These are phyloP conservation scores for Donacobius atricapilla DNA, from an alignment of 2,113 vertebrate genomes.

Conservation along the genomic window DNA sequence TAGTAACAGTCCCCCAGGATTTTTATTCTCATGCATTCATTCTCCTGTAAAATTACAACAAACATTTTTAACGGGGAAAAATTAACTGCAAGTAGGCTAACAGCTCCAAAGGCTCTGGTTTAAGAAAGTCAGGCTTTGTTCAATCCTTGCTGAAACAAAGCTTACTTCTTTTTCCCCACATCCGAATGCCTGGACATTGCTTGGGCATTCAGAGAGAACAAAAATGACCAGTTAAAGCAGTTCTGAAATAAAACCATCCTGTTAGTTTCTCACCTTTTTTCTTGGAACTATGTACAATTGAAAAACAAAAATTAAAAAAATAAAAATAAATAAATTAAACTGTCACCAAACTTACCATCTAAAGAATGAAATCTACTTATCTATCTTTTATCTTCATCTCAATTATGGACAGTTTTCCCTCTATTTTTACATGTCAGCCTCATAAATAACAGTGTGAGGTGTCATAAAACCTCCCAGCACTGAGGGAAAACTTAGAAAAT, in stretches of 20 bases:
- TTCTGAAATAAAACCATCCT: background rate
- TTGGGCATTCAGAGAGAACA: background rate
- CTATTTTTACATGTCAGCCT: background rate
- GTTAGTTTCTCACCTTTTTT: background rate
- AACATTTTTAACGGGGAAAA: background rate
- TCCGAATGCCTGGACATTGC: background rate
- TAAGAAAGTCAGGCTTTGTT: background rate
- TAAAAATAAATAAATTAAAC: background rate
- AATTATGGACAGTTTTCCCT: background rate
- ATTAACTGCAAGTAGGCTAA: background rate
- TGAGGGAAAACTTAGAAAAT: background rate
- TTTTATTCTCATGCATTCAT: slow-evolving; percentile 99
- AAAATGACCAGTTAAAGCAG: background rate
- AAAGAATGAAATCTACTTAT: background rate
- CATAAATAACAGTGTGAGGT: background rate
- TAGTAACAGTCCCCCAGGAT: slow-evolving; percentile 99
- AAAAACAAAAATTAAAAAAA: no score
- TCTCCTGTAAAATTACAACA: slow-evolving; percentile 78
- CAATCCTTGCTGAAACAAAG: background rate
- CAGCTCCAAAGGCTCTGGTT: background rate
- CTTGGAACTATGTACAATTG: background rate
- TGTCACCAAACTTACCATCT: background rate
- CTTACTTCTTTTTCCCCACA: background rate
- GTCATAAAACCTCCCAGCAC: background rate
- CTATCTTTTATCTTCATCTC: background rate